Base-by-base conservation (phyloP, 2,113 vertebrate species). In the Lepisosteus osseus region DNA sequence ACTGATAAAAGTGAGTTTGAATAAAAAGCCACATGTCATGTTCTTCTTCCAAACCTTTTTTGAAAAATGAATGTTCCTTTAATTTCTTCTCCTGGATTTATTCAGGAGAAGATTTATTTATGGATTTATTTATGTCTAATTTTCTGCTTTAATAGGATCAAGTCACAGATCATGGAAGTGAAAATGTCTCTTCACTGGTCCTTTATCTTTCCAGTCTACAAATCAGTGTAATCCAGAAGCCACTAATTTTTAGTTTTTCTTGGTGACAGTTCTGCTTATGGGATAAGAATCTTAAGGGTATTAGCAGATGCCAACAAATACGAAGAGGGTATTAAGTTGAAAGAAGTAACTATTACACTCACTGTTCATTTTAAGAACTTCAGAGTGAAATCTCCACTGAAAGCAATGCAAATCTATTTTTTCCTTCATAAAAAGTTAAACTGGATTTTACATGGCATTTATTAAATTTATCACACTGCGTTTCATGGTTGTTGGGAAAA, bases 291-390 rank as follows among this genome's bases (percentile, higher is more conserved):
- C 17, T 65, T 70, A 69, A 11, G 54, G 62, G 47, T 70, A 54
- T 7, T 42, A 74, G 57, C 55, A 69, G 41, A 67, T 70, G 69
- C 68, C 75, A 80, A 69, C 66, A 67, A 65, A 69, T 73, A 67
- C 69, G 70, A 76, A 73, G 71, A 78, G 72, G 59, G 64, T 40
- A 77, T 73, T 57, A 76, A 68, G 64, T 69, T 61, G 67, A 74
- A 75, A 47, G 13, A 29, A 29, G 29, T 29, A 29, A 29, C 29
- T 29, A 29, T 29, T 29, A 29, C 29, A 29, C 29, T 29, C 29
- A 29, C 29, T 29, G 29, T 29, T 29, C 29, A 29, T 29, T 29
- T 29, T 29, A 29, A 29, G 29, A 29, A 29, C 29, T 29, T 29
- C 29, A 29, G 29, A 29, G 29, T 29, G 29, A 29, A 29, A 29